Base-by-base conservation (phyloP, 2,797 vertebrate genomes). In the Glyptemys insculpta region DNA sequence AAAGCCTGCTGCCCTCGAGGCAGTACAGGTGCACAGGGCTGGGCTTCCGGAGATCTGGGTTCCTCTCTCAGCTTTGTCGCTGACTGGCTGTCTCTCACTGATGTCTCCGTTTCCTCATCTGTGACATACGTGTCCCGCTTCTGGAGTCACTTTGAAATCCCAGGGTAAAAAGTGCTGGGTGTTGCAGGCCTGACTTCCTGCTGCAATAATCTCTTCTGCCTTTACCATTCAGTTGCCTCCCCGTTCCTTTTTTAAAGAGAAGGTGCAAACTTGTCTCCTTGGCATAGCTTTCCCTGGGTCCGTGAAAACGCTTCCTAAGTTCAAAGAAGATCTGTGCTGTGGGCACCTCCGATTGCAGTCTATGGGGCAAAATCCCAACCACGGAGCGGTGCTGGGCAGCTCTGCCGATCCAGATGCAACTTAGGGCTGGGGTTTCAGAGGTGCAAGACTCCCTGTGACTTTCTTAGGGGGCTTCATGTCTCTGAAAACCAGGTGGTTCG, bases 401-500 rank as follows among this genome's bases (percentile, higher is more conserved):
- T 78, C n/a, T 91, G 85, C 91, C 92, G 94, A 95, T 94, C 47
- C 86, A 34, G 52, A 4, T 50, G 53, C 44, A 92, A 94, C 49
- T 88, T 79, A 59, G 84, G 89, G 25, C 78, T 91, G 80, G 83
- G 41, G 91, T 88, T 78, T 92, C 31, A 14, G 86, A 93, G 94
- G 86, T 3, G 0, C 82, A 94, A 94, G 94, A 91, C 95, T 92
- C 85, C 87, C 47, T 91, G 92, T 86, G 88, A 91, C 91, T 57
- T 91, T 81, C 79, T 93, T 93, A 0, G 92, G 93, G 85, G 89
- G 79, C 83, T 91, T 8, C 0, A 74, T 92, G 83, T 91, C 89
- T 94, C 91, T 89, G 95, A 94, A 96, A 97, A 96, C 95, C 96
- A 97, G 96, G 94, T 91, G 93, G 79, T 91, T 96, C 94, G 89